Base-by-base conservation (phyloP, 2,888 invertebrate species). In the Liposcelis brunnea region DNA sequence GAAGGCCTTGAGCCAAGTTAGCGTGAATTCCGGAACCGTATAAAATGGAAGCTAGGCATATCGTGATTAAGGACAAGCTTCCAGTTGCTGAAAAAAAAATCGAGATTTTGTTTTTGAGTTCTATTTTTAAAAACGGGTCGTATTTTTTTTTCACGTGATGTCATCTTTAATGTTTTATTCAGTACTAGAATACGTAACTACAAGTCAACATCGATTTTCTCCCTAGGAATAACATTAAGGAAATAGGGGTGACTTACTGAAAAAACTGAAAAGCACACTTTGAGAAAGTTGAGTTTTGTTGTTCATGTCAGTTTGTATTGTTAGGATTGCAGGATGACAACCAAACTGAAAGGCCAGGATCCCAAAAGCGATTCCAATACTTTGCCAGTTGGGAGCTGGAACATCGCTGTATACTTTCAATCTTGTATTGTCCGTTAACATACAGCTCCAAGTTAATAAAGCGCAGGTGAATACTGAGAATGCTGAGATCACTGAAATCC, bases 231-330 rank as follows among this genome's bases (percentile, higher is more conserved):
- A 26, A 26, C 8, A 26, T 6, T 26, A 26, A 26, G 26, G 26
- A 26, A 26, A 26, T 8, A n/a, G n/a, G n/a, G n/a, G n/a, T n/a
- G n/a, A 60, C 66, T 61, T 61, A 80, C 80, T 66, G 31, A 69
- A 54, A 59, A 85, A 86, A 10, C 80, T 83, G 8, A 72, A 65
- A 2, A 80, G 54, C 1, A 87, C 75, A 0, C 85, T 83, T 55
- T 68, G 67, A 52, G 76, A 72, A 50, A 91, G 77, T 54, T 80
- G 74, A 2, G 69, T 64, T 50, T 83, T 81, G 50, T 81, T 72
- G 49, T 72, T 73, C 91, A 93, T 93, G 60, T 93, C 91, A 50
- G 89, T 82, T 66, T 91, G 91, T 43, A 93, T 77, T 0, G 90
- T 91, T 51, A 91, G 72, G 55, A 93, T 70, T 56, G 80, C 75